These are phyloP conservation scores for Diploscapter pachys DNA, from an alignment of 1,140 invertebrate species.

Conservation along the genomic window DNA sequence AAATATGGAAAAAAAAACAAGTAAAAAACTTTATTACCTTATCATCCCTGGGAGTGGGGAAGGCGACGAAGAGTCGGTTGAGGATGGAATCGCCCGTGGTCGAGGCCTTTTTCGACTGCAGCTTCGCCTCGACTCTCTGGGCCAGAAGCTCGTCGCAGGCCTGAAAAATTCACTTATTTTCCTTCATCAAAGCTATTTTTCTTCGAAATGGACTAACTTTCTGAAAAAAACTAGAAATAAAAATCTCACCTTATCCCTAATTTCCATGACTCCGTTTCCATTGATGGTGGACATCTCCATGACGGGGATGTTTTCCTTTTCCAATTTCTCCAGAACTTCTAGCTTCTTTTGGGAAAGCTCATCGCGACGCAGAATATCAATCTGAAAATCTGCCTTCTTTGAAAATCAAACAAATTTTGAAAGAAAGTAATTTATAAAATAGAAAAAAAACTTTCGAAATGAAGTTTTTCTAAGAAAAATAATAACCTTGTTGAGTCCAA, in stretches of 20 bases:
- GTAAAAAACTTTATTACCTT: constrained; percentile 60
- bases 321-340: constrained; percentile 63
- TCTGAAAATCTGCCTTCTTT: neutral
- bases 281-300: constrained; percentile 88
- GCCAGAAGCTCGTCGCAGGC: constrained; percentile 87
- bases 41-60: constrained; percentile 78
- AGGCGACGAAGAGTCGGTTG: constrained; percentile 85
- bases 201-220: constrained; percentile 14
- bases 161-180: constrained; percentile 59
- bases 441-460: no score
- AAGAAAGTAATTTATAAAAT: neutral
- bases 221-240: constrained; percentile 21
- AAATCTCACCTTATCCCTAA: constrained; percentile 70
- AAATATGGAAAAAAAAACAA: no score
- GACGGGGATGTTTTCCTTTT: constrained; percentile 72
- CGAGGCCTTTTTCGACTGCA: constrained; percentile 79
- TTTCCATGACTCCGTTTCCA: constrained; percentile 86
- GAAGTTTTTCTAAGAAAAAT: no score
- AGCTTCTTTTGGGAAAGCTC: constrained; percentile 74
- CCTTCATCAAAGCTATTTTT: neutral
- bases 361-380: constrained; percentile 76
- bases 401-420: constrained; percentile 3
- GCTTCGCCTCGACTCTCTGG: constrained; percentile 85
- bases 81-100: constrained; percentile 70
- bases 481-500: constrained; percentile 82